Evolutionary conservation across 2,113 vertebrate species (phyloP).

Genomic region (Festucalex cinctus): DNA sequence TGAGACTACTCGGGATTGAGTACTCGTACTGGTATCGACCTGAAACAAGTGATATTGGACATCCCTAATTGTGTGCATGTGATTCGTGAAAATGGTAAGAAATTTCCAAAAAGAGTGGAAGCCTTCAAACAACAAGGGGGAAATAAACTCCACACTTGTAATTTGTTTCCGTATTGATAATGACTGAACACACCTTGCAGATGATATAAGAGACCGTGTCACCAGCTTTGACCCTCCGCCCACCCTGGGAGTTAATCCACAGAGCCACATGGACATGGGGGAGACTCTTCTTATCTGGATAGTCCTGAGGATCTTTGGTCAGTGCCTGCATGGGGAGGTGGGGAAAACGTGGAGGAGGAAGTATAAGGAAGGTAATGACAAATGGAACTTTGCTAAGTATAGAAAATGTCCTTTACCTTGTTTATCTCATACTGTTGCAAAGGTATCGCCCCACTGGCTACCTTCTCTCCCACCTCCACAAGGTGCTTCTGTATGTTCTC

Average conservation of each 20-base stretch:
- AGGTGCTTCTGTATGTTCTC: constrained; percentile 95
- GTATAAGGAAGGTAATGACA: not conserved
- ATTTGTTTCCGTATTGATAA: not conserved
- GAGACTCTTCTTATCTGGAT: constrained; percentile 92
- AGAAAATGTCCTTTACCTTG: constrained; percentile 71
- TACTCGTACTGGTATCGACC: too few relatives aligned
- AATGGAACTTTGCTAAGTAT: not conserved
- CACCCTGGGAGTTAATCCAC: constrained; percentile 96
- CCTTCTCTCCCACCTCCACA: constrained; percentile 89
- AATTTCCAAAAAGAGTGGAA: too few relatives aligned
- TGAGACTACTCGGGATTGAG: too few relatives aligned
- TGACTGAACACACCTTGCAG: constrained; percentile 81
- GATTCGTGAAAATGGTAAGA: not conserved
- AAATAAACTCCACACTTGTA: not conserved
- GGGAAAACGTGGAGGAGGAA: not conserved
- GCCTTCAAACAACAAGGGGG: too few relatives aligned
- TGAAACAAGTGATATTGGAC: not conserved
- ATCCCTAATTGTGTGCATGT: not conserved
- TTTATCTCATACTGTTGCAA: constrained; percentile 90
- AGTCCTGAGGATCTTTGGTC: constrained; percentile 98
- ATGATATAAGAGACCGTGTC: constrained; percentile 94
- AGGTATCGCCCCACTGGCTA: constrained; percentile 76
- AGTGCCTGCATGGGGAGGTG: constrained; percentile 83
- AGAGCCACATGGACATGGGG: constrained; percentile 97
- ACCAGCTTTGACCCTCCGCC: constrained; percentile 89